These are phyloP conservation scores for Aphidius gifuensis DNA, from an alignment of 1,140 invertebrate genomes.

Conservation along the genomic window DNA sequence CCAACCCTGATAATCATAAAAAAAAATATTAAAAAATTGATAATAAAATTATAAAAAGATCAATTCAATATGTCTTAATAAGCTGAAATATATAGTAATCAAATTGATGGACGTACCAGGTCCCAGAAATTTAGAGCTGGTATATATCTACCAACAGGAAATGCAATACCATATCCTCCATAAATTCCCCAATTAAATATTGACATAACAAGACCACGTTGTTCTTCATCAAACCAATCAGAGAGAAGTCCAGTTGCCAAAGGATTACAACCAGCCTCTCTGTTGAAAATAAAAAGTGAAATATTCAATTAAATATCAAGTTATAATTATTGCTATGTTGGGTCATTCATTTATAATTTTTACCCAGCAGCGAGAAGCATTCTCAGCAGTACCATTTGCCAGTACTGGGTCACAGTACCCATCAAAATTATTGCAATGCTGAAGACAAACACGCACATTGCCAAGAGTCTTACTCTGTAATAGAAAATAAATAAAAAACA, in stretches of 20 bases:
- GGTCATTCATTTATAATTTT: constrained; percentile 31
- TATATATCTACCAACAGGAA: constrained; percentile 85
- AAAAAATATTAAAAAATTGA: constrained; percentile 3
- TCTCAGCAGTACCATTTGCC: constrained; percentile 83
- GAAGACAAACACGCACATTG: constrained; percentile 76
- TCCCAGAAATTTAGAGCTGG: constrained; percentile 74
- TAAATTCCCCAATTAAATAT: constrained; percentile 97
- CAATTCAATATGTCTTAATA: no score
- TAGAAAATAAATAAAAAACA: neutral
- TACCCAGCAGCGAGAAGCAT: constrained; percentile 85
- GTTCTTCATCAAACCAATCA: constrained; percentile 78
- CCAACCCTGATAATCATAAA: constrained; percentile 68
- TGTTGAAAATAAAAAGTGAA: constrained; percentile 37
- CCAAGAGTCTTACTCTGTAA: constrained; percentile 69
- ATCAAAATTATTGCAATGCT: constrained; percentile 79
- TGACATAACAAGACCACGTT: constrained; percentile 83
- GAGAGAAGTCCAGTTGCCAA: constrained; percentile 80
- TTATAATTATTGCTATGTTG: constrained; percentile 9
- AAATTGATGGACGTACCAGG: constrained; percentile 59
- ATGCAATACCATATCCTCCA: constrained; percentile 88
- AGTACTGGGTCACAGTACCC: constrained; percentile 80
- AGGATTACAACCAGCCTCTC: constrained; percentile 87
- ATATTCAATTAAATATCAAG: constrained; percentile 3
- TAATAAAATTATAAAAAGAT: neutral
- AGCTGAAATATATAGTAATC: neutral